Conservation (phyloP, 2,888 invertebrate genomes). For the Strigamia transsilvanica region DNA sequence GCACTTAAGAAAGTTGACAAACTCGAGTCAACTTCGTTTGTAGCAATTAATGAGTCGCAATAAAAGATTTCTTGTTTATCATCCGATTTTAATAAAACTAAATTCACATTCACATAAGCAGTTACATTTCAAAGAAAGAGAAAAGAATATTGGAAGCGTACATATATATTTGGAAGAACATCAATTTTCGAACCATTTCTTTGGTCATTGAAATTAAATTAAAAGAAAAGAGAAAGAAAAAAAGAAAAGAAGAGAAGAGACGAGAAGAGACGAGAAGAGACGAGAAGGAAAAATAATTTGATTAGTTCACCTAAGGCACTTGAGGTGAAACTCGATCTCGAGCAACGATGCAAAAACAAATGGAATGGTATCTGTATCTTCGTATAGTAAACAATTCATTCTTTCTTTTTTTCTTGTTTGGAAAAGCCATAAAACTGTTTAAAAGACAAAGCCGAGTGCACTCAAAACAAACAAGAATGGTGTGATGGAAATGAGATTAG, state of each 20-base stretch:
- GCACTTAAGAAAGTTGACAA: no score
- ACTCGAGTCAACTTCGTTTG: no score
- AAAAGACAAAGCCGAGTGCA: neutral
- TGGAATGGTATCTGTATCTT: neutral
- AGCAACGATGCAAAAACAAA: constrained; percentile 10
- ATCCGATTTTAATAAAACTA: no score
- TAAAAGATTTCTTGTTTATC: no score
- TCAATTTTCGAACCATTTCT: neutral
- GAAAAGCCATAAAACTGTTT: neutral
- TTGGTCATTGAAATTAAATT: neutral
- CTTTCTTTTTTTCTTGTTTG: neutral
- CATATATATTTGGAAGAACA: neutral
- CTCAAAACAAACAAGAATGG: neutral
- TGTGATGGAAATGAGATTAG: neutral
- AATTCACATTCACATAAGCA: neutral
- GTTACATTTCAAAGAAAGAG: neutral
- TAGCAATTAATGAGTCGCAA: no score
- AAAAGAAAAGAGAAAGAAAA: neutral
- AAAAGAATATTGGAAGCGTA: neutral
- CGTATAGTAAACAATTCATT: neutral
- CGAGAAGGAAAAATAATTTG: neutral
- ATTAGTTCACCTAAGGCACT: constrained; percentile 42
- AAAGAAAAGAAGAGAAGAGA: neutral
- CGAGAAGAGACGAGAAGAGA: neutral
- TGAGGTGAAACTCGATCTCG: constrained; percentile 22